Percentiles rank a stretch among this genome's conserved stretches.
Evolutionary conservation across 2,113 vertebrate genomes (phyloP).

Genomic region (Prunella himalayana): DNA sequence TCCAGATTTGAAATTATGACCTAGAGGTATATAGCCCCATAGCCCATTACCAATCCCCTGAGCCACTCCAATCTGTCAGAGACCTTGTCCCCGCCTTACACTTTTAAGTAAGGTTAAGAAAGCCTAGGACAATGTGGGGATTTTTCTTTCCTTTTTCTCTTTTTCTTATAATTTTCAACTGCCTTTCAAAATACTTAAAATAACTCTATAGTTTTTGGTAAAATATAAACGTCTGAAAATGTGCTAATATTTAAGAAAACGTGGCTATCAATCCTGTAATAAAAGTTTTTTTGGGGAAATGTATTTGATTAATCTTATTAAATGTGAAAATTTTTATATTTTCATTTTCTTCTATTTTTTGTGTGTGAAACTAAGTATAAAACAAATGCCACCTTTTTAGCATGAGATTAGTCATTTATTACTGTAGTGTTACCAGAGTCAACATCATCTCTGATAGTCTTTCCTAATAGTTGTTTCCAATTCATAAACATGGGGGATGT

Average conservation of each 20-base stretch:
- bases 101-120: constrained; percentile 10
- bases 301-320: not conserved
- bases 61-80: constrained; percentile 17
- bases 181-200: not conserved
- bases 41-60: constrained; percentile 30
- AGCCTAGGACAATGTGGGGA: not conserved
- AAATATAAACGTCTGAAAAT: not conserved
- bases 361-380: not conserved
- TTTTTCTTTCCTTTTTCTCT: not conserved
- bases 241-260: not conserved
- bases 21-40: constrained; percentile 23
- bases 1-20: constrained; percentile 53
- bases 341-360: not conserved
- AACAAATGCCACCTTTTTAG: not conserved
- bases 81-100: not conserved
- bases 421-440: not conserved
- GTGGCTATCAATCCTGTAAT: not conserved
- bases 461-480: not conserved
- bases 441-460: not conserved
- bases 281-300: not conserved
- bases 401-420: not conserved
- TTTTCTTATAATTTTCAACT: not conserved
- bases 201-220: not conserved
- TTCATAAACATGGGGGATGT: not conserved
- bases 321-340: not conserved